Evolutionary conservation across 2,113 vertebrate species (phyloP), one percentile per base, ranked within the genome.

Genomic region (Microtus pennsylvanicus): DNA sequence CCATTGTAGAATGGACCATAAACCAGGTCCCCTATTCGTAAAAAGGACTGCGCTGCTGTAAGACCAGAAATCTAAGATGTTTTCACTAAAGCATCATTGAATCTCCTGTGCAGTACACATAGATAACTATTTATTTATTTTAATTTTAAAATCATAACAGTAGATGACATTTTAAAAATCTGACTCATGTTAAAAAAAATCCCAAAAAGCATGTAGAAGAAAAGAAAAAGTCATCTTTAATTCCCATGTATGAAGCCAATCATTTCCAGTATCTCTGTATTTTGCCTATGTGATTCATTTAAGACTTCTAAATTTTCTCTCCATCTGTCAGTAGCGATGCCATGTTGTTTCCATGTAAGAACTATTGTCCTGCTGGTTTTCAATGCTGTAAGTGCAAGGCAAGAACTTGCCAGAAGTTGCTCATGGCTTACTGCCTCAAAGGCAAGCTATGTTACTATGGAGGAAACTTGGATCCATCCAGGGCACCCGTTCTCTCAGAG

Each of bases 391-490:
- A 96, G 38, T 61, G 26, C 65, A 87, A 77, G 78, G 95, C 90
- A 82, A 91, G 74, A n/a, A 77, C 72, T 93, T 95, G 89, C 90
- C 69, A 12, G 82, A n/a, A 76, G 72, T 30, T 87, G 26, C 93
- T 72, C 74, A 95, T 89, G 38, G 88, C 93, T 93, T 52, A 5
- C 55, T 82, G 1, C 96, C 94, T 96, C 52, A 70, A 98, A 3
- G 0, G 90, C 95, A 96, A 91, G 58, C 42, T 90, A 80, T 95
- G 93, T 96, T 97, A 69, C 95, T 65, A 52, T 0, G 24, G 78
- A 47, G 90, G 94, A 94, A 96, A 97, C 94, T 92, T 69, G 94
- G 88, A 98, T 92, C 90, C 83, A 85, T 95, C 96, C 89, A 97
- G 47, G 96, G 96, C 94, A 88, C 89, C 93, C 94, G 92, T 89